A percentile compares a stretch with the other conserved stretches of the same genome.
Evolutionary conservation across 2,113 vertebrate genomes (phyloP).

Genomic region (Rutilus rutilus): DNA sequence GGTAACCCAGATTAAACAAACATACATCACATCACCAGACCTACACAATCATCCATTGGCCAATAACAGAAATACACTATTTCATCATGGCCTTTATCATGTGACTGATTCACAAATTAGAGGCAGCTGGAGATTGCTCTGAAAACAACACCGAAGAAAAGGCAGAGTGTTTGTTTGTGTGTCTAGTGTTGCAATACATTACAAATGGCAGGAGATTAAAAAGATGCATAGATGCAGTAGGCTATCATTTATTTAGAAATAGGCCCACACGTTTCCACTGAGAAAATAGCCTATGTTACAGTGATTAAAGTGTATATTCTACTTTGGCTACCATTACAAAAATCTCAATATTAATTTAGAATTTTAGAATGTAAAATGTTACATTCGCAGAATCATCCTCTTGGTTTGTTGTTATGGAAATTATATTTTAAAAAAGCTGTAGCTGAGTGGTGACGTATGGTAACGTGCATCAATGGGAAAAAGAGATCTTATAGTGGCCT

Average conservation of each 20-base stretch:
- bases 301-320: background rate
- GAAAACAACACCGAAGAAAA: background rate
- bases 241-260: background rate
- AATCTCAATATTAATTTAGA: background rate
- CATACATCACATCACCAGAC: background rate
- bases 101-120: slow-evolving; percentile 16
- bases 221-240: background rate
- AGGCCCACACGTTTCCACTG: no score
- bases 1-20: background rate
- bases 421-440: background rate
- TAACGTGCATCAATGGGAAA: no score
- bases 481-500: background rate
- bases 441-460: background rate
- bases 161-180: background rate
- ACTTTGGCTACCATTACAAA: background rate
- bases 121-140: background rate
- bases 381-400: background rate
- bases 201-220: background rate
- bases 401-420: background rate
- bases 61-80: background rate
- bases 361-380: background rate
- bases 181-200: background rate
- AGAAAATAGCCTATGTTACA: background rate
- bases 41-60: background rate
- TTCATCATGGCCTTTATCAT: background rate